Conservation (phyloP, 2,113 vertebrate genomes). For the Psophia crepitans region DNA sequence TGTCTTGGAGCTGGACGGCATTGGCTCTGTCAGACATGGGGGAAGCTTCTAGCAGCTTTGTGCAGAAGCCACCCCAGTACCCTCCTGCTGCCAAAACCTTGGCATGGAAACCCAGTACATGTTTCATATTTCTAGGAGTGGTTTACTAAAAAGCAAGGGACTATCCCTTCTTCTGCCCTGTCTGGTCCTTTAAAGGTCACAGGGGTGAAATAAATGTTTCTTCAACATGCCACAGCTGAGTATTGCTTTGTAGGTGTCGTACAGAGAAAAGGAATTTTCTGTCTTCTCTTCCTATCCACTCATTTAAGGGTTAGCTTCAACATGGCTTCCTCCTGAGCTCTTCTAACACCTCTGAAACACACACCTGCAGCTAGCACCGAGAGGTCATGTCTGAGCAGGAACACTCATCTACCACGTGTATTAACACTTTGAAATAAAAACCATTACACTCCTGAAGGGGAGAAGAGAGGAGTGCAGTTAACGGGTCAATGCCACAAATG, state of each 20-base stretch:
- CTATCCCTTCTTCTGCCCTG: neutral
- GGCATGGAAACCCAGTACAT: neutral
- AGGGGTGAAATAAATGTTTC: neutral
- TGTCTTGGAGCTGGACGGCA: fast-evolving
- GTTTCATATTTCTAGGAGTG: neutral
- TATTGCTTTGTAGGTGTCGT: neutral
- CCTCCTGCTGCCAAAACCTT: neutral
- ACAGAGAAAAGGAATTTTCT: neutral
- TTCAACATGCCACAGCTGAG: neutral
- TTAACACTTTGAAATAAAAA: neutral
- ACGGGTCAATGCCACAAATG: neutral
- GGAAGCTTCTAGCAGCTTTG: neutral
- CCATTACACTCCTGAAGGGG: neutral
- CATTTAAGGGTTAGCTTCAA: neutral
- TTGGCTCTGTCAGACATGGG: neutral
- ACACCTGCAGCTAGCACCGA: neutral
- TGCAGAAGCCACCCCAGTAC: neutral
- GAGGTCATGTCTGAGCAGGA: neutral
- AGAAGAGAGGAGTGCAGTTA: neutral
- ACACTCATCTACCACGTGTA: neutral
- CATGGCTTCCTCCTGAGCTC: neutral
- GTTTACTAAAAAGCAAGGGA: neutral
- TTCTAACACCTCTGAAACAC: neutral
- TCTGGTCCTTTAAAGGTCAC: neutral
- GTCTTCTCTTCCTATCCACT: neutral